phyloP scores from a whole-genome alignment of 1,140 invertebrate genomes.

The Nephila pilipes region DNA sequence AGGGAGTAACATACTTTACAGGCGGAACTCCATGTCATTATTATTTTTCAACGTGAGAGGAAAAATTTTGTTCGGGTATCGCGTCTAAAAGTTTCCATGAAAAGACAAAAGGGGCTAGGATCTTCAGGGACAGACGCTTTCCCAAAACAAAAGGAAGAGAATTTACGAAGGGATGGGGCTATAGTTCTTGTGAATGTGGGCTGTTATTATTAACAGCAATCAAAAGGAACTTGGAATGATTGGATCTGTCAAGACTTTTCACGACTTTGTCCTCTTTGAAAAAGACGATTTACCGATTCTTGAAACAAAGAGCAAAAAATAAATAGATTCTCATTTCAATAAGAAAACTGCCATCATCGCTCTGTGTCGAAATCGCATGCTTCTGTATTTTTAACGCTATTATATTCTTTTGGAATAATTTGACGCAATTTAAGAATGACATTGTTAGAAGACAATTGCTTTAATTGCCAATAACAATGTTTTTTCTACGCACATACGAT shows the following conservation, averaged over 20 bases:
- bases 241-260: neutral
- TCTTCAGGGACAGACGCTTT: neutral
- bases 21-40: constrained; percentile 47
- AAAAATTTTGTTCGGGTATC: constrained; percentile 27
- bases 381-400: neutral
- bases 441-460: neutral
- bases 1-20: constrained; percentile 51
- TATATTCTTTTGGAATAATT: neutral
- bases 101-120: constrained; percentile 18
- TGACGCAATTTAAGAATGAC: neutral
- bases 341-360: neutral
- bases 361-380: neutral
- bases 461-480: neutral
- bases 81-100: constrained; percentile 30
- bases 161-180: neutral
- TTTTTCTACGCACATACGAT: neutral
- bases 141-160: constrained; percentile 21
- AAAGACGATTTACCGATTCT: neutral
- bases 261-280: neutral
- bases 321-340: neutral
- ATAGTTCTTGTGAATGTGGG: constrained; percentile 16
- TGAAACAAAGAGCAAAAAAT: neutral
- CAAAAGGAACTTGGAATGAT: constrained; percentile 14
- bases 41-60: constrained; percentile 57
- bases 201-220: constrained; percentile 13